Conservation (phyloP, 2,888 invertebrate genomes). For the Leucophenga maculata region DNA sequence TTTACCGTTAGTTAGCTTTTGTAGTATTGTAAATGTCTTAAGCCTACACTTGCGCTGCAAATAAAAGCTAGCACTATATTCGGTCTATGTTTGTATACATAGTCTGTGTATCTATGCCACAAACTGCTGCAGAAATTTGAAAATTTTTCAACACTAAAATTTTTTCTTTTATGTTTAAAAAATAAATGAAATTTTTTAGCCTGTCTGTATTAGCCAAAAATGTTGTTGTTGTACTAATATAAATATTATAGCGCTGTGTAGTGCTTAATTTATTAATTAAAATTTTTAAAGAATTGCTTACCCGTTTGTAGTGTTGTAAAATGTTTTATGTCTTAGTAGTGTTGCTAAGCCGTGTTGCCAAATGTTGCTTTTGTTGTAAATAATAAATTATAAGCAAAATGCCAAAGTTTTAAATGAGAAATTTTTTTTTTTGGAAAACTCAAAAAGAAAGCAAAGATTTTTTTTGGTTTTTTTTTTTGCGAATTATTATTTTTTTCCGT, state of each 20-base stretch:
- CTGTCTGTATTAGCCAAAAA: conserved; percentile 42
- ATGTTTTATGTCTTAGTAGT: conserved; percentile 29
- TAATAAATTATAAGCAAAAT: conserved; percentile 2
- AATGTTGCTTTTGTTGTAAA: not conserved
- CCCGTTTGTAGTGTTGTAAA: conserved; percentile 36
- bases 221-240: conserved; percentile 26
- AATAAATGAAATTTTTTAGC: conserved; percentile 41
- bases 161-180: conserved; percentile 19
- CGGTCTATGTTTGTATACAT: not conserved
- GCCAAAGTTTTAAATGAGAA: not conserved
- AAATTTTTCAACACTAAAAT: conserved; percentile 48
- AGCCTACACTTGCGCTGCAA: no score
- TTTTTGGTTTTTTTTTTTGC: conserved; percentile 38
- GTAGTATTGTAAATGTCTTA: no score
- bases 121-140: conserved; percentile 37
- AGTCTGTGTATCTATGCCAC: conserved; percentile 19
- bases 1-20: no score
- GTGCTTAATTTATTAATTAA: no score
- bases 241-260: no score
- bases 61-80: no score
- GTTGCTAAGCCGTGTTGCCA: conserved; percentile 16
- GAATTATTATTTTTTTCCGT: conserved; percentile 45
- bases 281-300: conserved; percentile 41
- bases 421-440: conserved; percentile 25
- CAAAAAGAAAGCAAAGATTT: conserved; percentile 51